Conservation (phyloP, 2,888 invertebrate species). For the Volucella bombylans region DNA sequence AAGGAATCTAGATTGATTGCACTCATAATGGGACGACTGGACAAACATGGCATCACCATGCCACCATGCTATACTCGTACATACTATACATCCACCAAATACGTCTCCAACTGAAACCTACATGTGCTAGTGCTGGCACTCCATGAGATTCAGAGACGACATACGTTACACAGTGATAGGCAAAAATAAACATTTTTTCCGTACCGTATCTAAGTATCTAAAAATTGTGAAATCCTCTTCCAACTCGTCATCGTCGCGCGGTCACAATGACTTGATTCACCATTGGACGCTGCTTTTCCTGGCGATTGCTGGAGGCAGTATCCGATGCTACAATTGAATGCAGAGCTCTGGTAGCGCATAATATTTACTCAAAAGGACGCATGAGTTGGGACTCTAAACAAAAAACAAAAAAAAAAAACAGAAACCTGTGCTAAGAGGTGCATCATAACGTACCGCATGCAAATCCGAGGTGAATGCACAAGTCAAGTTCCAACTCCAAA, state of each 20-base stretch:
- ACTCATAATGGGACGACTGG: slow-evolving; percentile 74
- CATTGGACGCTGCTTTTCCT: slow-evolving; percentile 46
- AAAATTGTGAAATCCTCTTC: slow-evolving; percentile 56
- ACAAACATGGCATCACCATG: slow-evolving; percentile 34
- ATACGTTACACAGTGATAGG: slow-evolving; percentile 8
- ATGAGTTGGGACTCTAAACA: not conserved
- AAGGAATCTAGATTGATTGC: slow-evolving; percentile 75
- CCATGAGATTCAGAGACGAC: slow-evolving; percentile 3
- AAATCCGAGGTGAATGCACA: slow-evolving; percentile 74
- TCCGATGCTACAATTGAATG: slow-evolving; percentile 19
- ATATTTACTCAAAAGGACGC: slow-evolving; percentile 64
- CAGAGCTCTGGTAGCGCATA: slow-evolving; percentile 20
- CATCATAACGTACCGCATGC: slow-evolving; percentile 49
- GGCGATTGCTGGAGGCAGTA: slow-evolving; percentile 23
- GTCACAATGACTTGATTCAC: slow-evolving; percentile 53
- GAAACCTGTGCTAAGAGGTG: slow-evolving; percentile 59
- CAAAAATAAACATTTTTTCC: slow-evolving; percentile 29
- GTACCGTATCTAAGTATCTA: slow-evolving; percentile 36
- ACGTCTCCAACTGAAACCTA: not conserved
- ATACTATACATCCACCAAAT: not conserved
- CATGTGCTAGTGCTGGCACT: not conserved
- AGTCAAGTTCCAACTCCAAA: slow-evolving; percentile 30
- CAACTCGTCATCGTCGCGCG: slow-evolving; percentile 8
- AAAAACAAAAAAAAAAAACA: not conserved
- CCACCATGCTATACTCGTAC: slow-evolving; percentile 8